Conservation (phyloP, 1,140 invertebrate genomes). For the Pseudachorutes palmiensis region DNA sequence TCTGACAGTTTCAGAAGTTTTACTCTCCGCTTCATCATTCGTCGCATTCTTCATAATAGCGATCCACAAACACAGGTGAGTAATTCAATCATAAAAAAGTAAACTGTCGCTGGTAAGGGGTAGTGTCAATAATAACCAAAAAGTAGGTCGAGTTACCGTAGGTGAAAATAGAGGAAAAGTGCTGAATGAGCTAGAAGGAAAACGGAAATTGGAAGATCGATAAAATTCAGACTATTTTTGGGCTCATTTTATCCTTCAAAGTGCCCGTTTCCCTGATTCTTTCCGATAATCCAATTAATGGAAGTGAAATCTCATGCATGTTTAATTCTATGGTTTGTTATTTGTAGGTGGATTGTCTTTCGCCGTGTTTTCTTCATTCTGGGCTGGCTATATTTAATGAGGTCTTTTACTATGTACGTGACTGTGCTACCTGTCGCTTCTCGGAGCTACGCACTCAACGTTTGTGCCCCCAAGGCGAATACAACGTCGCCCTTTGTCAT, state of each 20-base stretch:
- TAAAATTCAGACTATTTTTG: constrained; percentile 6
- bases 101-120: too few species aligned
- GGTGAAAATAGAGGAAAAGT: too few species aligned
- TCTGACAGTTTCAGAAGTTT: constrained; percentile 71
- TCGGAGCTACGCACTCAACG: constrained; percentile 56
- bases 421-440: constrained; percentile 74
- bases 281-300: background rate
- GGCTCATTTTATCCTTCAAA: background rate
- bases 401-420: constrained; percentile 79
- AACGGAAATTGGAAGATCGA: background rate
- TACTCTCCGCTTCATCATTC: constrained; percentile 70
- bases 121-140: too few species aligned
- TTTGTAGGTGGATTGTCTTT: constrained; percentile 67
- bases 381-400: constrained; percentile 74
- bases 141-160: too few species aligned
- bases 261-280: too few species aligned
- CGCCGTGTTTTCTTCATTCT: constrained; percentile 72
- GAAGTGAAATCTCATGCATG: too few species aligned
- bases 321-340: constrained; percentile 27
- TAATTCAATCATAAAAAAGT: background rate
- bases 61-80: constrained; percentile 30
- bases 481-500: constrained; percentile 52
- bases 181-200: background rate
- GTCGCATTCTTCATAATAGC: constrained; percentile 45
- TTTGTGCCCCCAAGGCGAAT: constrained; percentile 71